Conservation (phyloP, 2,113 vertebrate genomes). For the Dipodomys stephensi region DNA sequence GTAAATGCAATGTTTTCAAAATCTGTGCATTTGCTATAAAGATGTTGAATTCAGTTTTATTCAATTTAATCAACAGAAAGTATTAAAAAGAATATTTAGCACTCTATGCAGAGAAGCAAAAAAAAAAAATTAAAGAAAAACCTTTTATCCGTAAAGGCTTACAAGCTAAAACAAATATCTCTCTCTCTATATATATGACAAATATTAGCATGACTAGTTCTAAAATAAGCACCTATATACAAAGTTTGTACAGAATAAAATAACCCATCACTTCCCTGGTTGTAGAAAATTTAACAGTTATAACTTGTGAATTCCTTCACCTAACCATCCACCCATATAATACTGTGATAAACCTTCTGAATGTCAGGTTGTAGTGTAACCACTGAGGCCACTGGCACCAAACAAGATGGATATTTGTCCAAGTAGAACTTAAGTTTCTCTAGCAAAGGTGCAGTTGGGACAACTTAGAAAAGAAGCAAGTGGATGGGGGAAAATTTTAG, state of each 20-base stretch:
- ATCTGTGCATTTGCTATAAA: not conserved
- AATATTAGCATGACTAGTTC: not conserved
- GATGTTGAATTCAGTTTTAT: slow-evolving; percentile 54
- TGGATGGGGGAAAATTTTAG: not conserved
- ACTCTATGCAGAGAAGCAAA: not conserved
- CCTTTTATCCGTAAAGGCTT: not conserved
- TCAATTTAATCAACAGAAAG: not conserved
- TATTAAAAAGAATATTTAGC: slow-evolving; percentile 25
- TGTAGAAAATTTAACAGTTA: slow-evolving; percentile 17
- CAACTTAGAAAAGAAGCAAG: not conserved
- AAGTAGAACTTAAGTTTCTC: not conserved
- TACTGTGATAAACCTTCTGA: not conserved
- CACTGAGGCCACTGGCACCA: not conserved
- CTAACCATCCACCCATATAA: not conserved
- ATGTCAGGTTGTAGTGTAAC: not conserved
- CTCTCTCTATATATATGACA: slow-evolving; percentile 15
- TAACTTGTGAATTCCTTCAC: not conserved
- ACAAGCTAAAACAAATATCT: slow-evolving; percentile 25
- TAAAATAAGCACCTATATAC: slow-evolving; percentile 31
- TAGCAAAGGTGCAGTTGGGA: not conserved
- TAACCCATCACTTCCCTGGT: not conserved
- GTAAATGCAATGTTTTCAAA: slow-evolving; percentile 35
- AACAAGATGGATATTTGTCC: slow-evolving; percentile 9
- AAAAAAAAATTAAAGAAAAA: not conserved
- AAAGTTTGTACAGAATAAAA: slow-evolving; percentile 25